phyloP scores from a whole-genome alignment of 2,888 invertebrate species.

The Clepsis dumicolana region DNA sequence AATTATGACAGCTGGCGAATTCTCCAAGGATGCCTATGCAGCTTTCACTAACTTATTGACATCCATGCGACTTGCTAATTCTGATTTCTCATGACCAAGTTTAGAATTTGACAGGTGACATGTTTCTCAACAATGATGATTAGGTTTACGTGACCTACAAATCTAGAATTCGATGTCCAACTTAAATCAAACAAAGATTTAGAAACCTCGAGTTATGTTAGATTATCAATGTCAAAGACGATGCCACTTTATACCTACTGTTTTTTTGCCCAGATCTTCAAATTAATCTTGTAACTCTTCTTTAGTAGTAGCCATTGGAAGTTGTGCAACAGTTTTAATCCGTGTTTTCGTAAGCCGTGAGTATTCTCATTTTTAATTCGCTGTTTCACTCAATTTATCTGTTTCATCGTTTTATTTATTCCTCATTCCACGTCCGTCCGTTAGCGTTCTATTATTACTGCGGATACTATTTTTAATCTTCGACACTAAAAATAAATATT shows the following conservation, averaged over 20 bases:
- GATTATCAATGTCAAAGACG: background rate
- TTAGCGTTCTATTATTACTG: constrained; percentile 48
- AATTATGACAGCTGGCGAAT: constrained; percentile 17
- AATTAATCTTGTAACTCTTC: constrained; percentile 12
- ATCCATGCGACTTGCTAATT: constrained; percentile 64
- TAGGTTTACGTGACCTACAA: constrained; percentile 64
- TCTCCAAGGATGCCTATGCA: constrained; percentile 52
- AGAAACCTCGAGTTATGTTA: background rate
- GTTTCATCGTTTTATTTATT: constrained; percentile 35
- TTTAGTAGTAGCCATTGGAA: constrained; percentile 3
- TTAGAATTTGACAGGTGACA: constrained; percentile 60
- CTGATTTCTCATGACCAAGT: constrained; percentile 63
- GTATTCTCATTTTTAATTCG: constrained; percentile 12
- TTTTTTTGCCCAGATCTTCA: background rate
- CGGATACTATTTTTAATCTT: constrained; percentile 52
- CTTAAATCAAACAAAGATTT: constrained; percentile 45
- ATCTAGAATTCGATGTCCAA: constrained; percentile 59
- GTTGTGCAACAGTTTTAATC: background rate
- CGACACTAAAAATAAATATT: constrained; percentile 58
- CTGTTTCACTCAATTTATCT: constrained; percentile 11
- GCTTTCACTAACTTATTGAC: constrained; percentile 69
- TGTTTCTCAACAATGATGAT: constrained; percentile 58
- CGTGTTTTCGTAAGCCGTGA: constrained; percentile 16
- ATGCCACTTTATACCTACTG: background rate
- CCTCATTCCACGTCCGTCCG: constrained; percentile 27